phyloP scores from a whole-genome alignment of 2,888 invertebrate genomes.

The Mesorhabditis belari region DNA sequence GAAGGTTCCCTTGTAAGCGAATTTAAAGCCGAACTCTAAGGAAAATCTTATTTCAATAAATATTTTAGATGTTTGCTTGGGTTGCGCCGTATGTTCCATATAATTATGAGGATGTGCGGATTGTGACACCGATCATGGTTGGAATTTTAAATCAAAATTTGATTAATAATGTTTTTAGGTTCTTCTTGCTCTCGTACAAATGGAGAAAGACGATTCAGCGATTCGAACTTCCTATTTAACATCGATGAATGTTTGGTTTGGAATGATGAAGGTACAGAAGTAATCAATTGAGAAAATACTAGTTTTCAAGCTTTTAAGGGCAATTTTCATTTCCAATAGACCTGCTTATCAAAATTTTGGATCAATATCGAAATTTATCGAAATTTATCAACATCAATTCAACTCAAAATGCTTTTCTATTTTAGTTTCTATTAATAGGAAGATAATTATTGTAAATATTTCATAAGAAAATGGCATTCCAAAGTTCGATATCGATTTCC shows the following conservation, averaged over 20 bases:
- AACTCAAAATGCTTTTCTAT: no score
- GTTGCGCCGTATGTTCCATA: conserved; percentile 51
- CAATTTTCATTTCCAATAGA: not conserved
- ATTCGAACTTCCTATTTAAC: conserved; percentile 47
- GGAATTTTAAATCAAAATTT: not conserved
- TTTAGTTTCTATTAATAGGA: no score
- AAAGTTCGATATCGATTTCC: not conserved
- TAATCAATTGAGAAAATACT: not conserved
- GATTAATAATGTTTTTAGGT: conserved; percentile 22
- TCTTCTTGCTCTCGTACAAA: conserved; percentile 48
- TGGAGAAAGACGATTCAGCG: conserved; percentile 49
- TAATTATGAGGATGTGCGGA: conserved; percentile 51
- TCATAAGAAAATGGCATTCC: no score
- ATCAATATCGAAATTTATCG: no score
- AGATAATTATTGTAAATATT: no score
- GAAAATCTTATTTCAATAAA: not conserved
- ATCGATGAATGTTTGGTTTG: conserved; percentile 49
- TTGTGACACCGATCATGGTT: conserved; percentile 52
- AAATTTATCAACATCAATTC: no score
- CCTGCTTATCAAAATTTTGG: not conserved
- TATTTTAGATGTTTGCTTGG: conserved; percentile 50
- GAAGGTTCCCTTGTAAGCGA: no score
- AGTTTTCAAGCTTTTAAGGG: not conserved
- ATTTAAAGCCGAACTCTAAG: no score
- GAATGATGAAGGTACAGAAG: conserved; percentile 31